Conservation (phyloP, 2,888 invertebrate genomes). For the Ophion costatus region DNA sequence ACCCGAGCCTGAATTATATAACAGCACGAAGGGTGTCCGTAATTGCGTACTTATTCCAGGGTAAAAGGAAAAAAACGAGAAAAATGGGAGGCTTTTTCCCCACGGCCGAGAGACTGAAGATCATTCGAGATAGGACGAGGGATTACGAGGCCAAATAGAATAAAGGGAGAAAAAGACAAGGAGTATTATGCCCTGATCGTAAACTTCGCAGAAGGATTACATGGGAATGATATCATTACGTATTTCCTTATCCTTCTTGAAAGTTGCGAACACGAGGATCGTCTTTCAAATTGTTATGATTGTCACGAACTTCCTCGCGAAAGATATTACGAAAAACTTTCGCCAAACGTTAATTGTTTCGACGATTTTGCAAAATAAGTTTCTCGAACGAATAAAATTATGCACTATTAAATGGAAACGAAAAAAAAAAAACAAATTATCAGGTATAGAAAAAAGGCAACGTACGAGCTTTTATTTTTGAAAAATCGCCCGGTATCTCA, state of each 20-base stretch:
- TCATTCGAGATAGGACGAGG: not conserved
- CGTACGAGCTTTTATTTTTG: too few relatives aligned
- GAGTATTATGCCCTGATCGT: not conserved
- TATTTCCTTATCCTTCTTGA: constrained; percentile 1
- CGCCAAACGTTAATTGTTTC: not conserved
- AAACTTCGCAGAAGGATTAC: not conserved
- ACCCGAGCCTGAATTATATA: not conserved
- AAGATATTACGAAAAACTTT: not conserved
- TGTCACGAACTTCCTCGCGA: not conserved
- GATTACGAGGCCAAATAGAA: not conserved
- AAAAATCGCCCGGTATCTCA: too few relatives aligned
- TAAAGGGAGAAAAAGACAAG: not conserved
- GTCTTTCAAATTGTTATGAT: not conserved
- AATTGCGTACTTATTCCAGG: not conserved
- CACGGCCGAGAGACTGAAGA: not conserved
- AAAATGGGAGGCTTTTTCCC: not conserved
- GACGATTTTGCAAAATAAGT: not conserved
- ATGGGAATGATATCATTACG: constrained; percentile 1
- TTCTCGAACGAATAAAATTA: not conserved
- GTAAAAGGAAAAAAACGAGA: not conserved
- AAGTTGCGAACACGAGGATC: not conserved
- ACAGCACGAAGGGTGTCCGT: not conserved
- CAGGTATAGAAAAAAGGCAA: too few relatives aligned
- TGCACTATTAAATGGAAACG: not conserved
- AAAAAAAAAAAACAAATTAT: too few relatives aligned